Base-by-base conservation (phyloP, 2,888 invertebrate genomes). In the Aspidapion aeneum region DNA sequence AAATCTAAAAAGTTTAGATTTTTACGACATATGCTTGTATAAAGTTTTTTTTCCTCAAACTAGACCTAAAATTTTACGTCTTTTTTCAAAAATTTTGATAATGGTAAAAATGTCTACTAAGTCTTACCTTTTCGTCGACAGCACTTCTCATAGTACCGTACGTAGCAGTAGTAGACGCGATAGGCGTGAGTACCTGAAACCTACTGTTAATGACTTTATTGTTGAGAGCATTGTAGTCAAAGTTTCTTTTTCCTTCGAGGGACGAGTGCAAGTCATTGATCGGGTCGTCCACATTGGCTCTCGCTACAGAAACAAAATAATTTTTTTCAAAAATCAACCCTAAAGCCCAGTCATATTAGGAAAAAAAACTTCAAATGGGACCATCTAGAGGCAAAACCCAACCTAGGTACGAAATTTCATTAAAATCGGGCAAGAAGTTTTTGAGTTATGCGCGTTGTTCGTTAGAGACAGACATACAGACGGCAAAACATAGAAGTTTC, bases 241-340 rank as follows among this genome's bases (percentile, higher is more conserved):
- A 66, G 12, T 63, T 61, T 54, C 72, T 72, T 64, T 69, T 74
- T 5, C 72, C 71, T 2, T 60, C 61, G 2, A 50, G n/a, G 12
- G 52, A 51, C 49, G 21, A 60, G 16, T 74, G 73, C 21, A 74
- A 65, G 49, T 72, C 73, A 22, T 55, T 22, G 58, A 74, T 66
- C 17, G 72, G 68, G 59, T 75, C 75, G 52, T 75, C 75, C 16
- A 74, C 75, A 52, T 72, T 72, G 52, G 71, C 35, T 12, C 35
- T 35, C 12, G 35, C 35, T 35, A 35, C n/a, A n/a, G n/a, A 35
- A 35, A 35, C 35, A 35, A 35, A 35, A 35, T 35, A n/a, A n/a
- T n/a, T n/a, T n/a, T n/a, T n/a, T n/a, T n/a, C n/a, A 71, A 62
- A 65, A 54, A 48, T 20, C 20, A 57, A 35, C 50, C 17, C 49